These are phyloP conservation scores for Ceraclea dissimilis DNA, from an alignment of 2,888 invertebrate genomes.

Conservation along the genomic window DNA sequence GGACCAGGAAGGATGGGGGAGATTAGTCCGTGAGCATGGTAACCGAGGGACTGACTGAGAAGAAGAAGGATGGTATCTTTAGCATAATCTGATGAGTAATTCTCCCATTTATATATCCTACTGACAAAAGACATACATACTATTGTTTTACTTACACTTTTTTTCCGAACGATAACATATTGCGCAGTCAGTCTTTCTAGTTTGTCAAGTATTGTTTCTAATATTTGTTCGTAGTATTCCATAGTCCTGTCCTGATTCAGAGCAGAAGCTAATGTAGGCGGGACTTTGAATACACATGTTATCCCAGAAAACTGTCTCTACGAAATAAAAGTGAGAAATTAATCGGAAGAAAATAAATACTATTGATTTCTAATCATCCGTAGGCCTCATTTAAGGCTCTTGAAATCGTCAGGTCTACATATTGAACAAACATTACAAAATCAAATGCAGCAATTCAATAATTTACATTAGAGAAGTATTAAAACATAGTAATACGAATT, in stretches of 20 bases:
- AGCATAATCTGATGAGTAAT: no score
- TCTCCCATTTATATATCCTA: no score
- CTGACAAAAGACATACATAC: no score
- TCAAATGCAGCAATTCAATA: neutral
- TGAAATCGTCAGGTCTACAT: no score
- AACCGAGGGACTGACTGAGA: no score
- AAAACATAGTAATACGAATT: neutral
- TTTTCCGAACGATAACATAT: neutral
- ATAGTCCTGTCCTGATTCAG: conserved; percentile 36
- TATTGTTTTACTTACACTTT: no score
- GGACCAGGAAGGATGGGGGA: no score
- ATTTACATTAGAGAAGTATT: neutral
- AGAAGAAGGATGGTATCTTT: no score
- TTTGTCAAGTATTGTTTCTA: conserved; percentile 33
- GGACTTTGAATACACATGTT: conserved; percentile 31
- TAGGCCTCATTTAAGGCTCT: no score
- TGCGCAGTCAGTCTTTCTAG: conserved; percentile 34
- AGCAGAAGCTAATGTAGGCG: conserved; percentile 42
- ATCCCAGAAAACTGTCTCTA: neutral
- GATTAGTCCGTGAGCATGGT: no score
- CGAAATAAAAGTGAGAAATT: neutral
- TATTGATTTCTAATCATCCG: no score
- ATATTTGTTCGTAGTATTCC: conserved; percentile 39
- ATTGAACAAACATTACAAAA: neutral
- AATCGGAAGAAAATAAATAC: no score